Conservation (phyloP, 1,140 invertebrate species). For the Scaptomyza graminum region DNA sequence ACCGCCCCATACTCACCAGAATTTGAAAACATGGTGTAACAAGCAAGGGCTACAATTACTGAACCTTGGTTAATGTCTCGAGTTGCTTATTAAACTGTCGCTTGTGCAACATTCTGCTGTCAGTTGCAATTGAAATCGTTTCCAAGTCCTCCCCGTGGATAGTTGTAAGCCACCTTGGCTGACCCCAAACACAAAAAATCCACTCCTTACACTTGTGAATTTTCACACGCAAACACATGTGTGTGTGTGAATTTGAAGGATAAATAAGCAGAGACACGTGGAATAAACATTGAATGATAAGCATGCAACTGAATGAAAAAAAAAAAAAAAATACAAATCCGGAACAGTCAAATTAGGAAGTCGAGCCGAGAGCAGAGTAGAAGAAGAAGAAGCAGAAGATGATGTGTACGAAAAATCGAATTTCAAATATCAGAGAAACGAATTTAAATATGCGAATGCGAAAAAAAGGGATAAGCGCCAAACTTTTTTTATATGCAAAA, state of each 20-base stretch:
- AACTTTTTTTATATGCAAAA: constrained; percentile 64
- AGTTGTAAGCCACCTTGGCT: not conserved
- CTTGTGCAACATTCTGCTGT: constrained; percentile 17
- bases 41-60: not conserved
- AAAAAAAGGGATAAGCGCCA: constrained; percentile 63
- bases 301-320: constrained; percentile 24
- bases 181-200: constrained; percentile 19
- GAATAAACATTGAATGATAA: constrained; percentile 42
- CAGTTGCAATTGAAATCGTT: constrained; percentile 27
- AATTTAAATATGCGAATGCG: constrained; percentile 64
- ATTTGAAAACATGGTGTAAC: not conserved
- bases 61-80: constrained; percentile 18
- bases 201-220: constrained; percentile 46
- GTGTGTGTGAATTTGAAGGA: constrained; percentile 29
- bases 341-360: constrained; percentile 21
- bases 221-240: constrained; percentile 49
- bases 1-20: not conserved
- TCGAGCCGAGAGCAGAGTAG: not conserved
- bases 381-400: not conserved
- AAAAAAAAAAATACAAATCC: constrained; percentile 4
- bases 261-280: constrained; percentile 47
- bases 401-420: constrained; percentile 47
- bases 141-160: not conserved
- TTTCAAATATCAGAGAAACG: constrained; percentile 65
- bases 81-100: constrained; percentile 37